Conservation (phyloP, 2,113 vertebrate genomes). For the Psophia crepitans region DNA sequence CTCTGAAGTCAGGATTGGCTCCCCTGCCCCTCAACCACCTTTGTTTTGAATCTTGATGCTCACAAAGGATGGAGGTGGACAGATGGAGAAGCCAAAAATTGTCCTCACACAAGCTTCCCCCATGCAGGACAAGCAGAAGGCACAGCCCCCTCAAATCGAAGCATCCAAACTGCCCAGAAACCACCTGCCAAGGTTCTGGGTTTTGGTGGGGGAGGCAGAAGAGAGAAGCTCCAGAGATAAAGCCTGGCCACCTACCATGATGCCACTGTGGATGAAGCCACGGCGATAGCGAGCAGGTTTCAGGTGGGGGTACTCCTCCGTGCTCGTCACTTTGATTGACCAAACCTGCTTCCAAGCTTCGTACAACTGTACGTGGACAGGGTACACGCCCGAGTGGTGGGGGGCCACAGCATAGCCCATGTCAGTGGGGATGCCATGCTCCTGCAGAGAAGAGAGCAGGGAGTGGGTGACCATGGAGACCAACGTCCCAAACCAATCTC, state of each 20-base stretch:
- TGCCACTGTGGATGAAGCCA: conserved; percentile 92
- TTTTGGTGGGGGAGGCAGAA: neutral
- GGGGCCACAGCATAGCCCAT: conserved; percentile 97
- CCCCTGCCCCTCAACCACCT: neutral
- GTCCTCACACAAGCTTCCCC: neutral
- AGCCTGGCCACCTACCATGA: conserved; percentile 79
- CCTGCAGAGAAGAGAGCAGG: conserved; percentile 68
- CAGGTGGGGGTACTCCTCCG: conserved; percentile 95
- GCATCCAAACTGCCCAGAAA: neutral
- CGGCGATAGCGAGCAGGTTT: conserved; percentile 94
- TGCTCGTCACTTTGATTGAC: conserved; percentile 95
- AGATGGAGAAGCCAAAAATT: neutral
- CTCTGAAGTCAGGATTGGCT: neutral
- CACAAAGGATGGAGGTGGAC: neutral
- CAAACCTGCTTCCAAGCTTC: conserved; percentile 98
- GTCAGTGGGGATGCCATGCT: conserved; percentile 94
- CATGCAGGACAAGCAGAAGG: neutral
- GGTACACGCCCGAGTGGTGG: conserved; percentile 96
- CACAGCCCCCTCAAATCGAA: neutral
- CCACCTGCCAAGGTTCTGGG: rapidly evolving
- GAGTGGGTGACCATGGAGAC: neutral
- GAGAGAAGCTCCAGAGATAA: neutral
- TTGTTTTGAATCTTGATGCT: neutral
- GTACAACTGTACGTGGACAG: conserved; percentile 91
- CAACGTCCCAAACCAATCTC: neutral